Evolutionary conservation across 2,888 invertebrate genomes (phyloP).

Genomic region (Pheosia tremula): DNA sequence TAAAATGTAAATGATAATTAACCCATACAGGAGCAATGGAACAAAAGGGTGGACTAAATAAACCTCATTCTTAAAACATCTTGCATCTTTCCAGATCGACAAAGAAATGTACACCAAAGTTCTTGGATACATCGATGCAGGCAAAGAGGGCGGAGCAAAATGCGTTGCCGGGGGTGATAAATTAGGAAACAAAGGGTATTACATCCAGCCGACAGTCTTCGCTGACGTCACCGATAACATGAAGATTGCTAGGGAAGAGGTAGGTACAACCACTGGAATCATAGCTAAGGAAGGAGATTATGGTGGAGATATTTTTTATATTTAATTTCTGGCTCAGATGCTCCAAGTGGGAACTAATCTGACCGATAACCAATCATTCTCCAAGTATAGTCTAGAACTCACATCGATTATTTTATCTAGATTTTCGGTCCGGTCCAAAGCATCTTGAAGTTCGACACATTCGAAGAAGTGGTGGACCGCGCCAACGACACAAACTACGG

Average conservation of each 20-base stretch:
- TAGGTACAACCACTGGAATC: conserved; percentile 49
- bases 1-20: no score
- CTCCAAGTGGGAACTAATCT: no score
- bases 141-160: conserved; percentile 91
- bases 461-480: conserved; percentile 93
- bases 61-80: neutral
- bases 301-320: neutral
- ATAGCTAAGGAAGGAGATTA: neutral
- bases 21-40: no score
- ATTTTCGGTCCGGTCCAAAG: conserved; percentile 97
- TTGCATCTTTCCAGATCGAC: conserved; percentile 83
- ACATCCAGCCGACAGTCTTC: conserved; percentile 91
- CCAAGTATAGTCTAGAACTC: neutral
- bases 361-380: no score
- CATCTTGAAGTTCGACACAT: conserved; percentile 92
- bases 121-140: conserved; percentile 89
- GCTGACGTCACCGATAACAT: conserved; percentile 90
- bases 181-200: conserved; percentile 88
- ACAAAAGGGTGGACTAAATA: no score
- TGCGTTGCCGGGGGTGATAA: conserved; percentile 91
- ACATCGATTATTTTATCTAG: conserved; percentile 65
- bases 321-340: neutral
- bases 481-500: conserved; percentile 94
- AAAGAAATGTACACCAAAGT: conserved; percentile 91
- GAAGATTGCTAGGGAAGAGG: conserved; percentile 92